Evolutionary conservation across 2,888 invertebrate species (phyloP).

Genomic region (Allacma fusca): DNA sequence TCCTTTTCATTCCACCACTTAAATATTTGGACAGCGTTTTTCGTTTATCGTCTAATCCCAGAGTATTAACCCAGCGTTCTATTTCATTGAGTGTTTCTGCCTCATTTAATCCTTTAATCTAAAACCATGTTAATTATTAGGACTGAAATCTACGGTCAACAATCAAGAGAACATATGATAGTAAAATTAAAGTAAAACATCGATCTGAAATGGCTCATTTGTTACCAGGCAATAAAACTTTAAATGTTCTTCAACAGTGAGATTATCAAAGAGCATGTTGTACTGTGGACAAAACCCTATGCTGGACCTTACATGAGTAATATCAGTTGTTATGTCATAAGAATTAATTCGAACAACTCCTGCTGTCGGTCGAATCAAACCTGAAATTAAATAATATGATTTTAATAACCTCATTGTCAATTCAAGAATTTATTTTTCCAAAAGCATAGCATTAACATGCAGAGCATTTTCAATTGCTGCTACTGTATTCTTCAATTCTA

Average conservation of each 20-base stretch:
- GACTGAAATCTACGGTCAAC: too few species aligned
- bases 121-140: too few species aligned
- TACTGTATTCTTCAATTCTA: too few species aligned
- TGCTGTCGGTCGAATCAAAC: constrained; percentile 1
- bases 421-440: too few species aligned
- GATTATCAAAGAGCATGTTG: constrained; percentile 81
- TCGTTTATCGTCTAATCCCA: constrained; percentile 24
- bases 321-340: constrained; percentile 18
- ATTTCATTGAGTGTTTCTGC: constrained; percentile 3
- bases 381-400: neutral
- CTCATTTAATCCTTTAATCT: constrained; percentile 70
- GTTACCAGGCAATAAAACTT: constrained; percentile 82
- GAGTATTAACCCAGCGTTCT: neutral
- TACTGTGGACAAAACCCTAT: constrained; percentile 65
- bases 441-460: too few species aligned
- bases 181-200: too few species aligned
- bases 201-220: too few species aligned
- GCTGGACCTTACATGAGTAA: neutral
- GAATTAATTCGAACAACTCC: neutral
- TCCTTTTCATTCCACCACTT: constrained; percentile 34
- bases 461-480: too few species aligned
- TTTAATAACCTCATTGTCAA: too few species aligned
- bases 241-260: constrained; percentile 84
- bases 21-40: constrained; percentile 5
- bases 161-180: too few species aligned